These are phyloP conservation scores for Malurus splendens DNA, from an alignment of 2,797 vertebrate genomes.

Conservation along the genomic window DNA sequence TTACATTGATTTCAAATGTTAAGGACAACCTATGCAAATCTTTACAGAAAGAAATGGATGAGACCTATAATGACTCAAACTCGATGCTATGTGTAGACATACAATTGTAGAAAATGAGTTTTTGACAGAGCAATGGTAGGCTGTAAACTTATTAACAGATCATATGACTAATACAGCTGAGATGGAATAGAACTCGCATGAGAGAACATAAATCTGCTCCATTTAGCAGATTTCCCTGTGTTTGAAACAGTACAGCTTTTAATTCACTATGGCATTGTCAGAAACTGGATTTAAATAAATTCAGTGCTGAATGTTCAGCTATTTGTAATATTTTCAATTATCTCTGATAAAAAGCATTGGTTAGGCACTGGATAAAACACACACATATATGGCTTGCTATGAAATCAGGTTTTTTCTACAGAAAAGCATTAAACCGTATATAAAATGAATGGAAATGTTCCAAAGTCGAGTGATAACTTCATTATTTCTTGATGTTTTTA, in stretches of 20 bases:
- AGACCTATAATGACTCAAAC: neutral
- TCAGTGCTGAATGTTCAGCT: neutral
- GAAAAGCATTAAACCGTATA: neutral
- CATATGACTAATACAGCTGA: neutral
- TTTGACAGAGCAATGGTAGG: neutral
- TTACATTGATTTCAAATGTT: neutral
- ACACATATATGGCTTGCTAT: neutral
- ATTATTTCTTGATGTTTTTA: neutral
- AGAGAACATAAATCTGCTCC: conserved; percentile 37
- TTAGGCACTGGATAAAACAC: neutral
- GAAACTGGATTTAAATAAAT: neutral
- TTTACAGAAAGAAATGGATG: neutral
- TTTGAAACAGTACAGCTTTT: neutral
- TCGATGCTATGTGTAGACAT: neutral
- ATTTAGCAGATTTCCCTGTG: conserved; percentile 12
- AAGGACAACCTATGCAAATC: neutral
- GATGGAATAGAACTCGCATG: neutral
- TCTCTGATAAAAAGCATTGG: neutral
- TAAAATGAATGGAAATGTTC: neutral
- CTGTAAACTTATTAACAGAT: neutral
- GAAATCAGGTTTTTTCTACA: neutral
- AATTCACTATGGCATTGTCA: neutral
- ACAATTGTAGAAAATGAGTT: neutral
- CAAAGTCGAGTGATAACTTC: neutral
- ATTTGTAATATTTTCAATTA: neutral